These are phyloP conservation scores for Phaonia tiefii DNA, from an alignment of 2,888 invertebrate genomes.

Conservation along the genomic window DNA sequence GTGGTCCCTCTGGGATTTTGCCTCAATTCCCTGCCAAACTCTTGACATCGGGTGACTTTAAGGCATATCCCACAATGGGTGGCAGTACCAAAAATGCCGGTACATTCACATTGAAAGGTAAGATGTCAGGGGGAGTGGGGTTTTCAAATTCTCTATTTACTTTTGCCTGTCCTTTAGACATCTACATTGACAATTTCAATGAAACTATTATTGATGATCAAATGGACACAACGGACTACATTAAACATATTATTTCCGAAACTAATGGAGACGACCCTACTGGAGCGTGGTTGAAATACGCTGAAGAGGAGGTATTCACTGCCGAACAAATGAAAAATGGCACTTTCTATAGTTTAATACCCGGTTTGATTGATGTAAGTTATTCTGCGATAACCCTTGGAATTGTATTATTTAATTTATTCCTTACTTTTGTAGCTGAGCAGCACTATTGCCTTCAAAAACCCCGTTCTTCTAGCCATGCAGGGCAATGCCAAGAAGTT, in stretches of 20 bases:
- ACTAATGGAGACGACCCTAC: conserved; percentile 77
- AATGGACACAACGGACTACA: conserved; percentile 73
- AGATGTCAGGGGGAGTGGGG: too few species aligned
- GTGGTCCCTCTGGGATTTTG: conserved; percentile 78
- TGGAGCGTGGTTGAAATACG: conserved; percentile 75
- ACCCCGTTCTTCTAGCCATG: conserved; percentile 80
- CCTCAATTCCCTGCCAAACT: conserved; percentile 77
- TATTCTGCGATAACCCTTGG: not conserved
- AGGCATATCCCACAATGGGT: conserved; percentile 79
- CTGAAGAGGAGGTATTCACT: conserved; percentile 75
- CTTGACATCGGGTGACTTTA: conserved; percentile 75
- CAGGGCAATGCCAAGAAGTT: conserved; percentile 78
- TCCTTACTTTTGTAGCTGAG: conserved; percentile 76
- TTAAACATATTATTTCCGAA: conserved; percentile 75
- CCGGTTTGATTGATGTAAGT: conserved; percentile 82
- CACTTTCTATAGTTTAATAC: conserved; percentile 79
- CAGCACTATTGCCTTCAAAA: conserved; percentile 81
- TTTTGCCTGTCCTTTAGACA: conserved; percentile 68
- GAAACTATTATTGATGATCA: conserved; percentile 74
- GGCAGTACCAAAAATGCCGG: conserved; percentile 81
- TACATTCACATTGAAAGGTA: conserved; percentile 80
- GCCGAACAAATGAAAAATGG: conserved; percentile 77
- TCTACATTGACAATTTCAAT: conserved; percentile 77
- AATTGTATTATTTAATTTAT: not conserved
- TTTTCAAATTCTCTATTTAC: too few species aligned